A percentile compares a stretch with the other conserved stretches of the same genome.
Conservation (phyloP, 2,113 vertebrate species). For the Rhinogobius similis region DNA sequence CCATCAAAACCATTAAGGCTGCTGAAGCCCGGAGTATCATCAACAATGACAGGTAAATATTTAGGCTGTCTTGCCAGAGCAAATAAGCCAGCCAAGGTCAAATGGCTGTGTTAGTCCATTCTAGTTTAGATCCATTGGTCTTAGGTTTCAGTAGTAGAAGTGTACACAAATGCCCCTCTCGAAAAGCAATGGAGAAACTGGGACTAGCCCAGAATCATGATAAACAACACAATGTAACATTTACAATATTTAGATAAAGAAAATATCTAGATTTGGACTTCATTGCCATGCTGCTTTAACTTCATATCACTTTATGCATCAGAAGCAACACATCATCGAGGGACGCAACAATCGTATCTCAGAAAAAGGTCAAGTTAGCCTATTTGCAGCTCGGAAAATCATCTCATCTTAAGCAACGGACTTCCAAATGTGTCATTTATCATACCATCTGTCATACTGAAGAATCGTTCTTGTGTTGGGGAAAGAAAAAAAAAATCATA, state of each 20-base stretch:
- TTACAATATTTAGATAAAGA: conserved; percentile 64
- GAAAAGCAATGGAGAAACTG: conserved; percentile 6
- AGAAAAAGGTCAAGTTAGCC: conserved; percentile 55
- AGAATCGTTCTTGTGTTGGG: conserved; percentile 33
- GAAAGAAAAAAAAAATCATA: conserved; percentile 67
- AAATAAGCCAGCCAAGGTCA: conserved; percentile 78
- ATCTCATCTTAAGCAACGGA: conserved; percentile 67
- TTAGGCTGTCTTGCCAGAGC: conserved; percentile 74
- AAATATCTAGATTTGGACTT: conserved; percentile 33
- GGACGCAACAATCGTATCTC: conserved; percentile 60
- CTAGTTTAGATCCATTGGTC: conserved; percentile 58
- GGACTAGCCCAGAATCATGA: conserved; percentile 16
- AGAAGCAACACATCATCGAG: conserved; percentile 40
- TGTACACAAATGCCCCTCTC: conserved; percentile 48
- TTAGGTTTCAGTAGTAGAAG: conserved; percentile 56
- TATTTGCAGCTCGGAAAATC: conserved; percentile 66
- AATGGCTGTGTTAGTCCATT: conserved; percentile 59
- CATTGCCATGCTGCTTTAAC: conserved; percentile 27
- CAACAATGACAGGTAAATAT: conserved; percentile 81
- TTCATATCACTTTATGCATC: conserved; percentile 58
- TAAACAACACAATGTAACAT: conserved; percentile 36
- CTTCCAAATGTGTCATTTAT: conserved; percentile 72
- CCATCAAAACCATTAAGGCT: conserved; percentile 77
- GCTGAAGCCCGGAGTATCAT: conserved; percentile 74
- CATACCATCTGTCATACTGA: conserved; percentile 67